A percentile compares a stretch with the other conserved stretches of the same genome.
These are phyloP conservation scores for Scaptomyza pallida DNA, from an alignment of 1,140 invertebrate species.

Conservation along the genomic window DNA sequence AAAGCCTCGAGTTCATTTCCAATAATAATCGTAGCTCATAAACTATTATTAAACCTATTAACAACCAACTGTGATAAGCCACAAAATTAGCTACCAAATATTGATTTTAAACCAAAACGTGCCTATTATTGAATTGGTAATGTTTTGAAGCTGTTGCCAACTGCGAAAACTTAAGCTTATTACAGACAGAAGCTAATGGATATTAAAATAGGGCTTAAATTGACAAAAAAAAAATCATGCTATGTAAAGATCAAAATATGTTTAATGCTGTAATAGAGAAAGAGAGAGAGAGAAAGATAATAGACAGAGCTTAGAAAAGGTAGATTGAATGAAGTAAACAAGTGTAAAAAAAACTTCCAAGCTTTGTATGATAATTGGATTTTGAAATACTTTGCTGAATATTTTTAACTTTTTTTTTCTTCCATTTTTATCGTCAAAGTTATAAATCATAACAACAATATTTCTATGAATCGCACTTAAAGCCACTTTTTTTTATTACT, in stretches of 20 bases:
- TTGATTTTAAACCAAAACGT: background rate
- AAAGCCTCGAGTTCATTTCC: background rate
- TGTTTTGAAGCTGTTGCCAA: constrained; percentile 19
- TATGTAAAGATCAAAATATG: too few species aligned
- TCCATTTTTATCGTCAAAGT: background rate
- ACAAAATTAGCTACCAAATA: constrained; percentile 4
- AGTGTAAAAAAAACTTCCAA: too few species aligned
- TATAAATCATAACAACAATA: constrained; percentile 4
- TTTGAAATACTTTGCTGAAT: too few species aligned
- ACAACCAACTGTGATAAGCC: constrained; percentile 46
- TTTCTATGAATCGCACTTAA: background rate
- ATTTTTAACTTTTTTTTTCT: background rate
- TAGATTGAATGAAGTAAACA: too few species aligned
- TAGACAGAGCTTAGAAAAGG: too few species aligned
- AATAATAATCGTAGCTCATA: background rate
- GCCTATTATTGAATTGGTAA: background rate
- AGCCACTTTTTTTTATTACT: background rate
- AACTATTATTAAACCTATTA: constrained; percentile 42
- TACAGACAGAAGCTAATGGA: too few species aligned
- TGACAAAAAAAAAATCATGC: too few species aligned
- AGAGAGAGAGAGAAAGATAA: too few species aligned
- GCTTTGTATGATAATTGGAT: too few species aligned
- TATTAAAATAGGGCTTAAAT: too few species aligned
- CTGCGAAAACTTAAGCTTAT: too few species aligned
- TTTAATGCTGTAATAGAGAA: too few species aligned